Conservation (phyloP, 2,888 invertebrate species). For the Ischnus inquisitorius region DNA sequence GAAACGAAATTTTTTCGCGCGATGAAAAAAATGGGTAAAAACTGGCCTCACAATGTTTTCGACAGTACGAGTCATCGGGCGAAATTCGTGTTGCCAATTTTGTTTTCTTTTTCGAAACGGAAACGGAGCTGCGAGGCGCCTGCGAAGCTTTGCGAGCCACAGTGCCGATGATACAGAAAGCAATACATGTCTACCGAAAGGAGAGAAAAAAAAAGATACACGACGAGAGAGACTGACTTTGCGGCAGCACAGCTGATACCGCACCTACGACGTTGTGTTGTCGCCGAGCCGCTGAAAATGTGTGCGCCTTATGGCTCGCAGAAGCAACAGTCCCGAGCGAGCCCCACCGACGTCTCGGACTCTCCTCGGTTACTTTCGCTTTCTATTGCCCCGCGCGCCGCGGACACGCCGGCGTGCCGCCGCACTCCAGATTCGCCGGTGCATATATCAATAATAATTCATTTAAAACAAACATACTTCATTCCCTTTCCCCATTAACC, state of each 20-base stretch:
- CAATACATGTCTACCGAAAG: conserved; percentile 37
- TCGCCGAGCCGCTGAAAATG: conserved; percentile 13
- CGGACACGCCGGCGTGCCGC: not conserved
- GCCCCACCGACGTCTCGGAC: conserved; percentile 5
- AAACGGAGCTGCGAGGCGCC: not conserved
- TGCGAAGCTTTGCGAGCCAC: conserved; percentile 50
- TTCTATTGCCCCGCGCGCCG: conserved; percentile 13
- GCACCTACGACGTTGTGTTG: conserved; percentile 38
- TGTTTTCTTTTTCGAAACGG: not conserved
- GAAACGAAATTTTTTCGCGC: too few species aligned
- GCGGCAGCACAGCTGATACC: conserved; percentile 50
- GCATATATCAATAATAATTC: not conserved
- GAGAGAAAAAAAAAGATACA: conserved; percentile 38
- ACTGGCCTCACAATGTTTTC: too few species aligned
- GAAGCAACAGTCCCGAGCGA: conserved; percentile 23
- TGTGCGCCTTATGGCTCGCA: conserved; percentile 4
- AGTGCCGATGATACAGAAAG: conserved; percentile 69
- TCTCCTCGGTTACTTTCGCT: conserved; percentile 34
- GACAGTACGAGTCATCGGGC: too few species aligned
- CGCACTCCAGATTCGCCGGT: not conserved
- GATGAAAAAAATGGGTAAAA: too few species aligned
- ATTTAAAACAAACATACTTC: not conserved
- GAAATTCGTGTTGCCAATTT: too few species aligned
- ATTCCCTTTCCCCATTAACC: too few species aligned
- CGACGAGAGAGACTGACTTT: conserved; percentile 43